These are phyloP conservation scores for Orius insidiosus DNA, from an alignment of 1,140 invertebrate species.

Conservation along the genomic window DNA sequence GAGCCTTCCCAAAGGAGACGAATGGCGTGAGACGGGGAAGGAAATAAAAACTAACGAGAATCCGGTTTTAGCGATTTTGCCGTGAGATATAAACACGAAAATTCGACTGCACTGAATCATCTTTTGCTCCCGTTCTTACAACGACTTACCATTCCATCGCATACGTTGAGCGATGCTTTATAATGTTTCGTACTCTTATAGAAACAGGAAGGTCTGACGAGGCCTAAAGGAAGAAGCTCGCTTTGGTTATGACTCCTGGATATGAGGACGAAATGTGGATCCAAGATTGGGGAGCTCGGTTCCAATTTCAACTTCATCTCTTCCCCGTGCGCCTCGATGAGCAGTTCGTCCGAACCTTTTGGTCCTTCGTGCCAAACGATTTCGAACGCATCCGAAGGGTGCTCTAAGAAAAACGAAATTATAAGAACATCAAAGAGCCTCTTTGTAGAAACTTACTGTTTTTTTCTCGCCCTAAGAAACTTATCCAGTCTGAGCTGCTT, in stretches of 20 bases:
- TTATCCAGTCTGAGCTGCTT: no score
- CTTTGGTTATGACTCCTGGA: slow-evolving; percentile 12
- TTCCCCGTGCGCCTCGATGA: slow-evolving; percentile 7
- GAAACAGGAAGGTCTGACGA: slow-evolving; percentile 18
- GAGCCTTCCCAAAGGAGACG: not conserved
- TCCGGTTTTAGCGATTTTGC: not conserved
- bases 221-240: slow-evolving; percentile 9
- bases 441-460: no score
- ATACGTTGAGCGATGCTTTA: slow-evolving; percentile 20
- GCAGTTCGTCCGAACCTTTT: not conserved
- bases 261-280: slow-evolving; percentile 6
- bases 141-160: slow-evolving; percentile 21
- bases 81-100: slow-evolving; percentile 1
- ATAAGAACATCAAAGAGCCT: no score
- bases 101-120: not conserved
- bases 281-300: not conserved
- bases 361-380: slow-evolving; percentile 6
- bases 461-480: no score
- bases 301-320: slow-evolving; percentile 8
- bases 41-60: not conserved
- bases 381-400: slow-evolving; percentile 1
- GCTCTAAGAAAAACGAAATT: no score
- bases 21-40: not conserved
- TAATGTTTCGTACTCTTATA: slow-evolving; percentile 16
- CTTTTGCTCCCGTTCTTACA: not conserved